Conservation (phyloP, 2,888 invertebrate species). For the Xestoiulus laeticollis region DNA sequence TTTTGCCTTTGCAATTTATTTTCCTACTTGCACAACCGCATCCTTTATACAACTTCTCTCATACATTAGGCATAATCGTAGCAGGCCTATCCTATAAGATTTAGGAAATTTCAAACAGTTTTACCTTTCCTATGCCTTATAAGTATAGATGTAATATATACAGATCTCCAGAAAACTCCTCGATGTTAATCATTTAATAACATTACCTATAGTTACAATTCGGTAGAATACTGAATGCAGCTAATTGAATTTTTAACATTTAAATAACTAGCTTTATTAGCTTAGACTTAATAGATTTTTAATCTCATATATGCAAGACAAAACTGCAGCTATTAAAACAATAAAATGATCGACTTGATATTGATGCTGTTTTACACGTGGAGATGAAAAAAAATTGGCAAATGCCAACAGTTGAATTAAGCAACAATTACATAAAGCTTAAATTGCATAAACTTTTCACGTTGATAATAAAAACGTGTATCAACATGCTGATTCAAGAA, state of each 20-base stretch:
- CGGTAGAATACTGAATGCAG: slow-evolving; percentile 2
- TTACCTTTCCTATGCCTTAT: slow-evolving; percentile 21
- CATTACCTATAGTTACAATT: not conserved
- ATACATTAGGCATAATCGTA: not conserved
- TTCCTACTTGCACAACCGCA: not conserved
- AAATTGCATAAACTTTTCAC: too few relatives aligned
- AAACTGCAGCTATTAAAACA: not conserved
- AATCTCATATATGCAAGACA: slow-evolving; percentile 27
- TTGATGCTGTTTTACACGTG: not conserved
- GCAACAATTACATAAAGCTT: too few relatives aligned
- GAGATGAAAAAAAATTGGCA: too few relatives aligned
- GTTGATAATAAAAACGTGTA: not conserved
- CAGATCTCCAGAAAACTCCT: not conserved
- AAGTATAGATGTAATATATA: slow-evolving; percentile 15
- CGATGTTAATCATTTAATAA: not conserved
- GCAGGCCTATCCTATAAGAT: slow-evolving; percentile 21
- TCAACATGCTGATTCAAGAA: not conserved
- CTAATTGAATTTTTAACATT: not conserved
- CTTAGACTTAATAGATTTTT: not conserved
- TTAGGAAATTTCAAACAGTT: not conserved
- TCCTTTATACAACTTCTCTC: not conserved
- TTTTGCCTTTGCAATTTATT: not conserved
- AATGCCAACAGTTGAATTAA: too few relatives aligned
- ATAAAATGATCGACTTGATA: not conserved
- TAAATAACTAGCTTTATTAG: not conserved